Conservation (phyloP, 1,140 invertebrate species). For the Zophobas atratus region DNA sequence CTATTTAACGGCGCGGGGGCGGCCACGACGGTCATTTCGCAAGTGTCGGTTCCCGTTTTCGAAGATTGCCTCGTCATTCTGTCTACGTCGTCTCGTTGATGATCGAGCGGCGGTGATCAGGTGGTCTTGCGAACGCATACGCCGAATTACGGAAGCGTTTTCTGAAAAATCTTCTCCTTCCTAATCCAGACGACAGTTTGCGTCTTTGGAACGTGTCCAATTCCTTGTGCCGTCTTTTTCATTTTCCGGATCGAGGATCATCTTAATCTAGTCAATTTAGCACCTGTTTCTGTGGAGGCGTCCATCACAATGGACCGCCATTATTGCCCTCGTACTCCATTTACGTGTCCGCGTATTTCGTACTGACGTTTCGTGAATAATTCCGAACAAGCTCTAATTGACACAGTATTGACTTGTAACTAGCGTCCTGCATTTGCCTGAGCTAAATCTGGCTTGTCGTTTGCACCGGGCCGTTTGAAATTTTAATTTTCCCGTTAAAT, state of each 20-base stretch:
- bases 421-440: constrained; percentile 3
- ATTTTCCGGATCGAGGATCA: not conserved
- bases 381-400: not conserved
- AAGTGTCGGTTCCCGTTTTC: no score
- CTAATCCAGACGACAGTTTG: no score
- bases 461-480: constrained; percentile 12
- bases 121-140: no score
- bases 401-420: constrained; percentile 6
- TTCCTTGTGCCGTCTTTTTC: not conserved
- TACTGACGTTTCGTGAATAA: not conserved
- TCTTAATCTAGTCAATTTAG: no score
- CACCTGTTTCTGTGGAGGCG: not conserved
- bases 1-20: no score
- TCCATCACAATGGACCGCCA: not conserved
- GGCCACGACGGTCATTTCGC: no score
- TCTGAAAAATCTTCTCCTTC: no score
- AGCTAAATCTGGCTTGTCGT: constrained; percentile 11
- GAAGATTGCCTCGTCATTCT: no score
- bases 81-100: no score
- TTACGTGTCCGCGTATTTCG: not conserved
- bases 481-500: constrained; percentile 22
- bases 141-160: no score
- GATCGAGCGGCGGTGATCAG: no score
- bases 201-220: no score
- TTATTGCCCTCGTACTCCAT: not conserved